phyloP scores from a whole-genome alignment of 2,888 invertebrate genomes.

The Mystacides longicornis region DNA sequence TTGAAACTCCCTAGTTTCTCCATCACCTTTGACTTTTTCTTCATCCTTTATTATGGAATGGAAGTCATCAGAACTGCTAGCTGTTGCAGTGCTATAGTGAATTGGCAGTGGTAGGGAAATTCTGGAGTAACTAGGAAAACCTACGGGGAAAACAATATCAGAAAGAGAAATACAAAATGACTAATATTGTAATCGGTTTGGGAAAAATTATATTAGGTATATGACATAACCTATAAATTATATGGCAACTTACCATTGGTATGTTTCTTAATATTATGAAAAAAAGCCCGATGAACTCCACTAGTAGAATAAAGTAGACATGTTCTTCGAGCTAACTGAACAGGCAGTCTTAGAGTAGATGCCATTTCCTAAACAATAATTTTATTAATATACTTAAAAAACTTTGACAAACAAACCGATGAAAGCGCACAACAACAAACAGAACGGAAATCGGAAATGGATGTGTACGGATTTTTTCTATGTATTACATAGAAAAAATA shows the following conservation, averaged over 20 bases:
- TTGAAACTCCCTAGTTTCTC: constrained; percentile 84
- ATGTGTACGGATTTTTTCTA: no score
- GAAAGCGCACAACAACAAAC: no score
- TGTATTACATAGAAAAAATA: no score
- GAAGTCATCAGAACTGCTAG: constrained; percentile 18
- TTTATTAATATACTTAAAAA: no score
- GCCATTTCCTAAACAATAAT: background rate
- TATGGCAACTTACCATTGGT: background rate
- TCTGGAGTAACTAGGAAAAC: background rate
- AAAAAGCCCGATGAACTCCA: background rate
- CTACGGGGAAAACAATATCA: background rate
- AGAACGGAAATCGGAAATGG: no score
- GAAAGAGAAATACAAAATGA: no score
- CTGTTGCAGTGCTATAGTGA: constrained; percentile 21
- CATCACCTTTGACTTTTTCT: constrained; percentile 50
- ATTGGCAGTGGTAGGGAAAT: background rate
- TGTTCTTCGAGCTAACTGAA: background rate
- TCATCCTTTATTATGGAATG: constrained; percentile 38
- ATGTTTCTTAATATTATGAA: background rate
- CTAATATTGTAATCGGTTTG: background rate
- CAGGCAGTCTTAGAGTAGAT: background rate
- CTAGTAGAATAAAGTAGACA: background rate
- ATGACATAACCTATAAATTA: background rate
- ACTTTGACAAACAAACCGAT: no score
- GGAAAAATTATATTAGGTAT: background rate